A percentile compares a stretch with the other conserved stretches of the same genome.
Evolutionary conservation across 2,113 vertebrate species (phyloP).

Genomic region (Melanerpes formicivorus): DNA sequence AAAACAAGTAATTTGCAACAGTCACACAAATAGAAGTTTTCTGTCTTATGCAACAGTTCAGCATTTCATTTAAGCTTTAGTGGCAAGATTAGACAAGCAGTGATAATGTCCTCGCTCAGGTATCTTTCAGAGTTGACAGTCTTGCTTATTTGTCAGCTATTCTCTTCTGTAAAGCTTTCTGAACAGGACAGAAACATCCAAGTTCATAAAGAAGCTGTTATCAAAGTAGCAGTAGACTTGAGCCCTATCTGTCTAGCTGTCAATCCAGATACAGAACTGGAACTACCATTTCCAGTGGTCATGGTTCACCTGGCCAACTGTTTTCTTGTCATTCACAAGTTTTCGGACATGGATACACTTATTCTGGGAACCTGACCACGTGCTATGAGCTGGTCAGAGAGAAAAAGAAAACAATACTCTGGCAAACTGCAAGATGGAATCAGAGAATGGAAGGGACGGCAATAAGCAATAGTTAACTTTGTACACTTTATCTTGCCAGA

Average conservation of each 20-base stretch:
- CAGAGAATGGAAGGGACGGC: background rate
- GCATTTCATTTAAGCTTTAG: background rate
- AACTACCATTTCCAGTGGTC: constrained; percentile 1
- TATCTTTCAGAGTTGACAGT: background rate
- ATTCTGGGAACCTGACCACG: background rate
- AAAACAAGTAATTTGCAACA: background rate
- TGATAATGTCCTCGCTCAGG: background rate
- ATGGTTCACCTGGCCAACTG: background rate
- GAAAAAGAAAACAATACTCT: background rate
- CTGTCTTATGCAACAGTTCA: background rate
- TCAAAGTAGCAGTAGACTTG: background rate
- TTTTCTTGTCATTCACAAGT: background rate
- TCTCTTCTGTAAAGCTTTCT: background rate
- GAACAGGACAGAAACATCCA: background rate
- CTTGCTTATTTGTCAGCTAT: background rate
- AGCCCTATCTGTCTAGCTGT: background rate
- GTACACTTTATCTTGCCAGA: background rate
- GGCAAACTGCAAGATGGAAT: background rate
- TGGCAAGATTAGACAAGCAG: background rate
- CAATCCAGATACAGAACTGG: background rate
- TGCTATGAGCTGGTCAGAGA: background rate
- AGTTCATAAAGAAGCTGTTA: background rate
- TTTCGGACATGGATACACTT: background rate
- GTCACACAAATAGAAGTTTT: background rate
- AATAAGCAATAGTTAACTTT: background rate